Percentiles rank a stretch among this genome's conserved stretches.
Conservation (phyloP, 2,797 vertebrate genomes). For the Spinibarbus caldwelli region DNA sequence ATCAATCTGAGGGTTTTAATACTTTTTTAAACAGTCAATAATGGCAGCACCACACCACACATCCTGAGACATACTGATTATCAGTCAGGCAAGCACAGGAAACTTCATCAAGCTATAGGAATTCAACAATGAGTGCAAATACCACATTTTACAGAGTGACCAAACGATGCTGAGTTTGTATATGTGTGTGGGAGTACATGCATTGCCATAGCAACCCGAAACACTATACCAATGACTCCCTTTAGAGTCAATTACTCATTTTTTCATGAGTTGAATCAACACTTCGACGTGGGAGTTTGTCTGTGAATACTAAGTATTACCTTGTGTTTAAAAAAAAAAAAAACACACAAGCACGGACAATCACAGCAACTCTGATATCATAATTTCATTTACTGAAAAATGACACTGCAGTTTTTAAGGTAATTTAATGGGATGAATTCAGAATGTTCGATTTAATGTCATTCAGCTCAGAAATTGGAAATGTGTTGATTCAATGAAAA, state of each 20-base stretch:
- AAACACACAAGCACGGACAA: conserved; percentile 11
- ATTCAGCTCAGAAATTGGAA: background rate
- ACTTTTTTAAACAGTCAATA: background rate
- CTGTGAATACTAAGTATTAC: conserved; percentile 21
- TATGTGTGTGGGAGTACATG: conserved; percentile 45
- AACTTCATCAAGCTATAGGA: conserved; percentile 66
- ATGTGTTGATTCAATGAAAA: background rate
- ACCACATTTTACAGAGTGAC: conserved; percentile 59
- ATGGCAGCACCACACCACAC: conserved; percentile 50
- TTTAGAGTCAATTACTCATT: conserved; percentile 66
- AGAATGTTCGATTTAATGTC: background rate
- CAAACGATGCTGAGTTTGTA: conserved; percentile 40
- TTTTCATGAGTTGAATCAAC: conserved; percentile 65
- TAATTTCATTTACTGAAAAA: background rate
- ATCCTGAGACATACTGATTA: conserved; percentile 58
- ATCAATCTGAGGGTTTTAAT: background rate
- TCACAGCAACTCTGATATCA: background rate
- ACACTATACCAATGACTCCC: conserved; percentile 55
- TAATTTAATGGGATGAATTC: background rate
- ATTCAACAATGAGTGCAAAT: conserved; percentile 62
- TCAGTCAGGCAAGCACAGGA: conserved; percentile 64
- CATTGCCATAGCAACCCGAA: conserved; percentile 48
- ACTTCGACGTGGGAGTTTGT: conserved; percentile 49
- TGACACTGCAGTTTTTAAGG: background rate
- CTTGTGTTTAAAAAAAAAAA: conserved; percentile 23